Base-by-base conservation (phyloP, 2,888 invertebrate species). In the Bugulina stolonifera region DNA sequence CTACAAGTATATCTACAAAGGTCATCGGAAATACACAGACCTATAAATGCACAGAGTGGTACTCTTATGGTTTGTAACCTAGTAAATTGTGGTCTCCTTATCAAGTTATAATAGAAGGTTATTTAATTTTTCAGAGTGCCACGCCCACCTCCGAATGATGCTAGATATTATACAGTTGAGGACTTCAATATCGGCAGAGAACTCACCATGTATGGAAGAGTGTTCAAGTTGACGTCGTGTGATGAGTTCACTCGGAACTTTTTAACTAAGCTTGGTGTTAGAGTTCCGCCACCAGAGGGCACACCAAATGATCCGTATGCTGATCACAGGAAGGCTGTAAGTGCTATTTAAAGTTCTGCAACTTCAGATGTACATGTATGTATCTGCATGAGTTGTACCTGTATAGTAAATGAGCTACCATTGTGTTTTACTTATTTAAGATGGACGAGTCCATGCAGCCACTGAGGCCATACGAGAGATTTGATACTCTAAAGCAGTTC, bases 161-260 rank as follows among this genome's bases (percentile, higher is more conserved):
- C 90, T 75, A 88, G 90, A 73, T 93, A 90, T 80, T 91, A 91
- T 82, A 92, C 93, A 73, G 88, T 94, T 23, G 88, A 93, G 25
- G 93, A 95, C 84, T 87, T 96, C 54, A 95, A 95, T 81, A 88
- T 95, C 73, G 92, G 93, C 54, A 88, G 87, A 72, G 91, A 92
- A 80, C 89, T 93, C 18, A 89, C 89, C 72, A 89, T 96, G 75
- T 93, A 89, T 79, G 93, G 93, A 18, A 89, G 92, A 81, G 88
- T 89, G 10, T 93, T 89, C 80, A 89, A 91, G 86, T 90, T 96
- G 71, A 89, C 90, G 0, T 89, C 90, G 77, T 94, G 94, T 81
- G 95, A 96, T 81, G 88, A 89, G 76, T 95, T 94, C 81, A 94
- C 95, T 0, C 87, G 92, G 76, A 89, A 89, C 72, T 95, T 93